Evolutionary conservation across 2,888 invertebrate genomes (phyloP), one percentile per base, ranked within the genome.

Genomic region (Pegoplata infirma): DNA sequence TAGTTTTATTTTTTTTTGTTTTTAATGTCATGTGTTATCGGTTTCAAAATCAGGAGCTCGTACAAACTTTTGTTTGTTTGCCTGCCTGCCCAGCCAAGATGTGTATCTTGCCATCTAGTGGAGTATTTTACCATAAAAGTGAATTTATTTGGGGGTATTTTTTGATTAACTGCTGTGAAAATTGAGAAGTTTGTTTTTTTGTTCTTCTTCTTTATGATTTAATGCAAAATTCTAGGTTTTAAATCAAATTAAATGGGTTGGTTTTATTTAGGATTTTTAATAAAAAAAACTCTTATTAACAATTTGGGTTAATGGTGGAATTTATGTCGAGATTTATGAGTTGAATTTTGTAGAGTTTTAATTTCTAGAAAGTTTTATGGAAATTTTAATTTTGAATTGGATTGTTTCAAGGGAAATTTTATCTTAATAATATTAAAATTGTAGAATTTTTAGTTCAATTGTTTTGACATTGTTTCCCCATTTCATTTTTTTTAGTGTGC

Each of bases 1-100:
- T 55, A 17, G 3, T 25, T 28, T 25, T 28, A 14, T 17, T 25
- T 44, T 23, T 19, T 58, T 17, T 66, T 21, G 23, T 36, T 76
- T 75, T 75, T 76, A 80, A 80, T 80, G 75, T 75, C 72, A 76
- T 80, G 67, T 76, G 80, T 76, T 80, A 80, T 80, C 76, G 72
- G 76, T 73, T 76, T 72, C 28, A 66, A 73, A 76, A 80, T 80
- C 80, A 80, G 80, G 75, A 80, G 80, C 80, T 71, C 71, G 56
- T 79, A 79, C 75, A 79, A n/a, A 74, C 73, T 78, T 69, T 64
- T 66, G 51, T 78, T 78, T 73, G 73, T 78, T 73, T 78, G 61
- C 19, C 51, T n/a, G n/a, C 46, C 59, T 76, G 74, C 67, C 69
- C 49, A 61, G 36, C 66, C 51, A 79, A 71, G 68, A 74, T 79